These are phyloP conservation scores for Nebria ingens DNA, from an alignment of 1,140 invertebrate species.

Conservation along the genomic window DNA sequence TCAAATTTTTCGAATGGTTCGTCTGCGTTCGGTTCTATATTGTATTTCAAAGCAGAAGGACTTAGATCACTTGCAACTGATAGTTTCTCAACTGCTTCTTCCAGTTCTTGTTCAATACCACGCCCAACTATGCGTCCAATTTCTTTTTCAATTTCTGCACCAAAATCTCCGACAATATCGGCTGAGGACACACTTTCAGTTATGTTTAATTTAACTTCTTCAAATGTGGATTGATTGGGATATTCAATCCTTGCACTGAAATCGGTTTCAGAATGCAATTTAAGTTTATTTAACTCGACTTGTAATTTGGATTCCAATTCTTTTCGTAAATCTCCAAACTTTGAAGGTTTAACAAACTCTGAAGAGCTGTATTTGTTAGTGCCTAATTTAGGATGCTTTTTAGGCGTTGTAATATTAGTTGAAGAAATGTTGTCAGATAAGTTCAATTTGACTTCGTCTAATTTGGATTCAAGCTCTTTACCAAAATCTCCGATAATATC, in stretches of 20 bases:
- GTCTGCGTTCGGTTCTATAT: constrained; percentile 26
- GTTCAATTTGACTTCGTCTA: too few species aligned
- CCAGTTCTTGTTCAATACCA: constrained; percentile 20
- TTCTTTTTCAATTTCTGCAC: constrained; percentile 43
- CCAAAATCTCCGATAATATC: constrained; percentile 44
- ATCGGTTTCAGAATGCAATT: too few species aligned
- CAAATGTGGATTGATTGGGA: neutral
- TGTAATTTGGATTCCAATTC: constrained; percentile 6
- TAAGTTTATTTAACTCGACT: neutral
- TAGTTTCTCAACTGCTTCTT: constrained; percentile 28
- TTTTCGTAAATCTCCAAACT: neutral
- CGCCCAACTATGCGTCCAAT: constrained; percentile 27
- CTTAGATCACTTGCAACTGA: constrained; percentile 20
- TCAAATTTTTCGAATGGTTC: constrained; percentile 24
- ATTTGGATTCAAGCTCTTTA: constrained; percentile 44
- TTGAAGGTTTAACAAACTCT: too few species aligned
- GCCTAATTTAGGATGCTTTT: too few species aligned
- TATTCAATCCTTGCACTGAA: too few species aligned
- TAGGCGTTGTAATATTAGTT: too few species aligned
- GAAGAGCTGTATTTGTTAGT: too few species aligned
- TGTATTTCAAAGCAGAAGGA: constrained; percentile 23
- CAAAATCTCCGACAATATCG: constrained; percentile 43
- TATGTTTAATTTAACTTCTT: neutral
- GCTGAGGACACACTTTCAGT: constrained; percentile 16
- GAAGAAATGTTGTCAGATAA: too few species aligned